Evolutionary conservation across 2,888 invertebrate species (phyloP), one percentile per base, ranked within the genome.

Genomic region (Sminthurides aquaticus): DNA sequence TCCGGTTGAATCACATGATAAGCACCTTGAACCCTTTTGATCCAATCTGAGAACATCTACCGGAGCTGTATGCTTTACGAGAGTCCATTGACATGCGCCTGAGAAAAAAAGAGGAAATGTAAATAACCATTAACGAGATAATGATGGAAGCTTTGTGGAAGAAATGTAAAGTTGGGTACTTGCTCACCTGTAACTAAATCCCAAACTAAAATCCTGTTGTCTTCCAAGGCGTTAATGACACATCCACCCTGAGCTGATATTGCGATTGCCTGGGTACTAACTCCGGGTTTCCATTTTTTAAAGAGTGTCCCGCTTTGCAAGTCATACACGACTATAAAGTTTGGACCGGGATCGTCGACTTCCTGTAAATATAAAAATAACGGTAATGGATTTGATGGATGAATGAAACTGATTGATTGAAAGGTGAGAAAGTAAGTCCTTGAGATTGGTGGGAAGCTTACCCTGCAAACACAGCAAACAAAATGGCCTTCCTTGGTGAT

Each of bases 251-350:
- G 84, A 24, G 90, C 89, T 76, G 90, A 90, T 78, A 92, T 91
- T 73, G 90, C 90, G 74, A 92, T 81, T n/a, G 90, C 87, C 3
- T 87, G 88, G 1, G 90, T 89, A 79, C 89, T 88, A 71, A 87
- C 87, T 27, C 87, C 87, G 1, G 91, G 90, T 80, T 91, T 91
- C 90, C 91, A 91, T 79, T 91, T 92, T 80, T 91, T 91, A 81
- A 92, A 92, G 73, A 92, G 79, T 0, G 91, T 91, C 62, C 92
- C 92, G 69, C 90, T 91, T 79, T 90, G 89, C 57, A 93, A 82
- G 81, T 93, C 92, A 79, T 92, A 92, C 57, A 92, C 91, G 60
- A 91, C 90, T 64, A 92, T 89, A 80, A 91, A 92, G 82, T 91
- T 91, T 0, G 91, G 90, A 67, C 86, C 85, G 0, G 89, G 87